Evolutionary conservation across 2,113 vertebrate species (phyloP).

Genomic region (Condylura cristata): DNA sequence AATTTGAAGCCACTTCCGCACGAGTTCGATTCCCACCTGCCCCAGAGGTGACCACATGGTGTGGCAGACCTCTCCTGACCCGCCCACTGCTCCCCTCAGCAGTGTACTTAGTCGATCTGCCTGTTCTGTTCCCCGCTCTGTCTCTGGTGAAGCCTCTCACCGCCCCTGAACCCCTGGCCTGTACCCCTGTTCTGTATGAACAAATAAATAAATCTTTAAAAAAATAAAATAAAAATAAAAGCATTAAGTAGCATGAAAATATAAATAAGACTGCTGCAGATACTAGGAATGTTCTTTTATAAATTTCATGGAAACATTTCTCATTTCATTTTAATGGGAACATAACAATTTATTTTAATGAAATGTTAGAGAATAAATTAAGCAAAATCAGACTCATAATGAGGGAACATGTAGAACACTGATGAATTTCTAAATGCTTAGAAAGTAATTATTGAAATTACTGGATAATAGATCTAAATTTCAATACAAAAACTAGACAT

Average conservation of each 20-base stretch:
- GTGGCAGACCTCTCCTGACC: no score
- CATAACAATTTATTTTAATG: slow-evolving; percentile 70
- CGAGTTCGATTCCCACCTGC: no score
- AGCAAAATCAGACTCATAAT: slow-evolving; percentile 71
- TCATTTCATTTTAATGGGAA: slow-evolving; percentile 69
- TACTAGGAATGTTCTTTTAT: slow-evolving; percentile 56
- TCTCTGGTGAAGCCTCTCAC: no score
- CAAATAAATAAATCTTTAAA: no score
- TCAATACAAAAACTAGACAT: background rate
- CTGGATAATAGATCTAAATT: slow-evolving; percentile 58
- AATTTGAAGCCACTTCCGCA: no score
- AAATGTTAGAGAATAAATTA: slow-evolving; percentile 71
- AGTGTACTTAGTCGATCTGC: no score
- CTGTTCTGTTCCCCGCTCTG: no score
- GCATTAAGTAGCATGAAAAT: slow-evolving; percentile 33
- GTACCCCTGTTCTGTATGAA: no score
- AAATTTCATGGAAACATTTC: slow-evolving; percentile 59
- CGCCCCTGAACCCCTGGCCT: no score
- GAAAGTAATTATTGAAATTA: slow-evolving; percentile 72
- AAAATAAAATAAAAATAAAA: no score
- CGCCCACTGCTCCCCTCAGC: no score
- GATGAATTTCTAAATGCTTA: slow-evolving; percentile 67
- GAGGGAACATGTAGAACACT: slow-evolving; percentile 66
- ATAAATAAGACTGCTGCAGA: slow-evolving; percentile 38
- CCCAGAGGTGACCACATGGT: no score